These are phyloP conservation scores for Tenualosa ilisha DNA, from an alignment of 2,797 vertebrate genomes.

Conservation along the genomic window DNA sequence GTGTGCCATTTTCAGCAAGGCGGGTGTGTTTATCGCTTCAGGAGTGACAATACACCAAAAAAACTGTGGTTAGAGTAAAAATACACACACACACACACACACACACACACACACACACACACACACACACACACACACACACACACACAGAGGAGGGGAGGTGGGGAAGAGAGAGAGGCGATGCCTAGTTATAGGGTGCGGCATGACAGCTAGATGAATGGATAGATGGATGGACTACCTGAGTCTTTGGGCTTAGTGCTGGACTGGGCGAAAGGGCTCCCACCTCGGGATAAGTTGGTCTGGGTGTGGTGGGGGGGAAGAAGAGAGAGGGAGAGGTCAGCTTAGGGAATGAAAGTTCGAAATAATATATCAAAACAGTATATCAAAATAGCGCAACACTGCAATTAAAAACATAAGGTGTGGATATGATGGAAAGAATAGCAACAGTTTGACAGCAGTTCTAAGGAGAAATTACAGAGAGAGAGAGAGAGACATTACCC, in stretches of 20 bases:
- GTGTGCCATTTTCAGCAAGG: not conserved
- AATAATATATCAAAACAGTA: not conserved
- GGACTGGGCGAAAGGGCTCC: conserved; percentile 78
- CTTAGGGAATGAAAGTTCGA: conserved; percentile 35
- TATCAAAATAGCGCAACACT: conserved; percentile 1
- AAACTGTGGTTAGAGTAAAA: conserved; percentile 4
- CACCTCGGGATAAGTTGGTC: conserved; percentile 84
- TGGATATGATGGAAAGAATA: conserved; percentile 9
- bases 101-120: not conserved
- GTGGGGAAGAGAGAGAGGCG: not conserved
- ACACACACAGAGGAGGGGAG: too few species aligned
- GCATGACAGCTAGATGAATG: not conserved
- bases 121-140: not conserved
- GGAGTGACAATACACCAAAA: not conserved
- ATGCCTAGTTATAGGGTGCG: not conserved
- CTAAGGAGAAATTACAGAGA: not conserved
- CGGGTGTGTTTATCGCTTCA: not conserved
- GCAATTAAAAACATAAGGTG: not conserved
- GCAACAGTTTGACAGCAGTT: not conserved
- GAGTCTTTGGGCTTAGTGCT: conserved; percentile 81
- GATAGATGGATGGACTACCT: conserved; percentile 71
- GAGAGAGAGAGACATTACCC: conserved; percentile 71
- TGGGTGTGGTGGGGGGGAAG: conserved; percentile 50
- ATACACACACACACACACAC: not conserved
- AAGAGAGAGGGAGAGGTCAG: conserved; percentile 40